These are phyloP conservation scores for Falco peregrinus DNA, from an alignment of 2,797 vertebrate genomes.

Conservation along the genomic window DNA sequence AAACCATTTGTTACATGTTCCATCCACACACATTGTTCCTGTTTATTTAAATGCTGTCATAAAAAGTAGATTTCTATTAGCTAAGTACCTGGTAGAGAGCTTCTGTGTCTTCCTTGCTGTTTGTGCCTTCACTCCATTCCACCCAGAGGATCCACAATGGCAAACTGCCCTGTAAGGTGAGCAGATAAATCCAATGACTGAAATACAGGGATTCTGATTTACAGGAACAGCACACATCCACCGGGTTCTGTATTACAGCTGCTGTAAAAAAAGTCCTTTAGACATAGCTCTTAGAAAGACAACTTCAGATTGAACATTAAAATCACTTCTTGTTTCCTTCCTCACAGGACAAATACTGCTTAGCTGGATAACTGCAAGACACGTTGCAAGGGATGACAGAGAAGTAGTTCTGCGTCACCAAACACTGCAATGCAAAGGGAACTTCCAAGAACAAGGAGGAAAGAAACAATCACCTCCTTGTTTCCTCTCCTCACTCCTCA, in stretches of 20 bases:
- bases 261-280: neutral
- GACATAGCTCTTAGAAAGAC: neutral
- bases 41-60: neutral
- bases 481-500: neutral
- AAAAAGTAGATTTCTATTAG: neutral
- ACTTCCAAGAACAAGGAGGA: neutral
- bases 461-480: neutral
- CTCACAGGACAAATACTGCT: neutral
- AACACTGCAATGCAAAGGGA: neutral
- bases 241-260: neutral
- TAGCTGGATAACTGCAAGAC: neutral
- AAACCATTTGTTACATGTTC: neutral
- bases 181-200: neutral
- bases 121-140: slow-evolving; percentile 84
- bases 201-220: neutral
- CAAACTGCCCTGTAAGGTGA: slow-evolving; percentile 80
- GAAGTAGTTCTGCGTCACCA: neutral
- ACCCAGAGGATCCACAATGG: slow-evolving; percentile 87
- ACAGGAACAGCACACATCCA: neutral
- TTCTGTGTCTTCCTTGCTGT: slow-evolving; percentile 82
- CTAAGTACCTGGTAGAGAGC: slow-evolving; percentile 86
- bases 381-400: neutral
- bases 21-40: neutral
- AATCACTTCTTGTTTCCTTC: neutral
- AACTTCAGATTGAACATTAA: neutral